phyloP scores from a whole-genome alignment of 2,797 vertebrate genomes.

The Delichon dasypus region DNA sequence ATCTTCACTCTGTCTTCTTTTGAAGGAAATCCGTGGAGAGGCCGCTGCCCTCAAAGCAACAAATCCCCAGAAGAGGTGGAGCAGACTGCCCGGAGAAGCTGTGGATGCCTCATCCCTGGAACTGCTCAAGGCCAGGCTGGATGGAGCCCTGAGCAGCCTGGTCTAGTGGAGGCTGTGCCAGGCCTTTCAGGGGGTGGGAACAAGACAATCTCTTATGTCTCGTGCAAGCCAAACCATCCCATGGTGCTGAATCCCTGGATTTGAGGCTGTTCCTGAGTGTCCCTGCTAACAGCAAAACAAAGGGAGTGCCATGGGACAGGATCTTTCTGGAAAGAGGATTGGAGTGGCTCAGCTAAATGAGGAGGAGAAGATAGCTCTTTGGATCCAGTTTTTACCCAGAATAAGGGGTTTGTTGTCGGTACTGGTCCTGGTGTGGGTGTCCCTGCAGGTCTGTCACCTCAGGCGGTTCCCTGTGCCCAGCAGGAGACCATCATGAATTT shows the following conservation, averaged over 20 bases:
- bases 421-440: background rate
- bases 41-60: background rate
- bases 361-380: background rate
- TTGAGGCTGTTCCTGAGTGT: background rate
- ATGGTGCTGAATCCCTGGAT: background rate
- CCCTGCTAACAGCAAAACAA: background rate
- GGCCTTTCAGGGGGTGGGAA: background rate
- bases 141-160: background rate
- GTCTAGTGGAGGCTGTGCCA: background rate
- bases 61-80: background rate
- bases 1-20: background rate
- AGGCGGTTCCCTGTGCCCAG: background rate
- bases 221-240: background rate
- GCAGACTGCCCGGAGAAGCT: background rate
- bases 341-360: background rate
- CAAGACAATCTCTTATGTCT: background rate
- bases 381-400: background rate
- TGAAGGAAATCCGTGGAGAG: background rate
- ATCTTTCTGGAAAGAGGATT: background rate
- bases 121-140: background rate
- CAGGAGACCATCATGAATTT: background rate
- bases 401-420: background rate
- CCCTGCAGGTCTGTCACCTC: background rate
- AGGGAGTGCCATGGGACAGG: accelerated
- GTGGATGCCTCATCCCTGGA: background rate